Conservation (phyloP, 30 jellyfish, hydroid and myxozoan species). For the Aurelia sp. region DNA sequence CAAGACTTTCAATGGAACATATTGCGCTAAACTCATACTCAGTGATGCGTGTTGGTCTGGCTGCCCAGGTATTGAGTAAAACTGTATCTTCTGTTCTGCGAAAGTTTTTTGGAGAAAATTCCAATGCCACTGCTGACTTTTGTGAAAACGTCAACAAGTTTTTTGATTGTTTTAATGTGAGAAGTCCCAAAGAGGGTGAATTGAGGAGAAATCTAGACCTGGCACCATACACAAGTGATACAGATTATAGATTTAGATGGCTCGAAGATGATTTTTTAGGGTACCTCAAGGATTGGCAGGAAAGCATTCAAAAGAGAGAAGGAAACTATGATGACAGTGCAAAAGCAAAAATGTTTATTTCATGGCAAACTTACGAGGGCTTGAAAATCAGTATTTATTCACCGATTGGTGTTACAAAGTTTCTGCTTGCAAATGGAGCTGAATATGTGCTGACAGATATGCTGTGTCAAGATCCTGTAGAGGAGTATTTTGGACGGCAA, state of each 20-base stretch:
- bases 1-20: conserved; percentile 38
- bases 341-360: conserved; percentile 33
- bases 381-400: too few relatives aligned
- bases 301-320: conserved; percentile 39
- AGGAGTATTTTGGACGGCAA: too few relatives aligned
- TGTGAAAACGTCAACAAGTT: conserved; percentile 37
- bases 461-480: too few relatives aligned
- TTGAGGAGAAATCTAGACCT: conserved; percentile 9
- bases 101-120: background rate
- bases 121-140: conserved; percentile 41
- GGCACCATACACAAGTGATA: conserved; percentile 22
- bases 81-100: conserved; percentile 3
- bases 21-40: conserved; percentile 25
- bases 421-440: too few relatives aligned
- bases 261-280: conserved; percentile 23
- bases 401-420: too few relatives aligned
- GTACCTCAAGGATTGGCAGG: conserved; percentile 39
- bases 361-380: background rate
- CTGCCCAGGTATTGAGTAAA: conserved; percentile 31
- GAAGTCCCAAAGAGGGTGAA: conserved; percentile 36
- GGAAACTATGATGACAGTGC: conserved; percentile 21
- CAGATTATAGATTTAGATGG: conserved; percentile 50
- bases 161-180: conserved; percentile 57
- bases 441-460: too few relatives aligned
- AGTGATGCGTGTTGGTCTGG: conserved; percentile 35